phyloP scores from a whole-genome alignment of 2,888 invertebrate genomes.

The Pachydiplax longipennis region DNA sequence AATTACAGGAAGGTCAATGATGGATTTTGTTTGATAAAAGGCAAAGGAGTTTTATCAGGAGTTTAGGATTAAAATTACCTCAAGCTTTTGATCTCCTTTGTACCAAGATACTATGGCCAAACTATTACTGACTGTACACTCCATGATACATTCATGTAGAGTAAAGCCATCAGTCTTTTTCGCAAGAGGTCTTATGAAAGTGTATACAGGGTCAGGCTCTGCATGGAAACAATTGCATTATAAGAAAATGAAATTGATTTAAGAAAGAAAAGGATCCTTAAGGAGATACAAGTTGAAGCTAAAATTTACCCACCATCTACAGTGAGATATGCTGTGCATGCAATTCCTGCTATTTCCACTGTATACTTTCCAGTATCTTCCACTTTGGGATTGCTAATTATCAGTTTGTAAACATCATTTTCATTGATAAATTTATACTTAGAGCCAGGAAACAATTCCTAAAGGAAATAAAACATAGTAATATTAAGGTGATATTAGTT shows the following conservation, averaged over 20 bases:
- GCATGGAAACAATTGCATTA: conserved; percentile 52
- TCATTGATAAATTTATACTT: conserved; percentile 96
- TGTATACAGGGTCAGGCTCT: conserved; percentile 94
- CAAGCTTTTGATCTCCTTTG: conserved; percentile 78
- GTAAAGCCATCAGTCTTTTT: conserved; percentile 90
- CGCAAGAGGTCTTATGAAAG: conserved; percentile 88
- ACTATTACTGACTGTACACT: conserved; percentile 93
- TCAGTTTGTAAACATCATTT: conserved; percentile 88
- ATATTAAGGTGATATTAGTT: not conserved
- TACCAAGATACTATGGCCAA: conserved; percentile 96
- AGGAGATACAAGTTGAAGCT: not conserved
- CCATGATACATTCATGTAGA: conserved; percentile 87
- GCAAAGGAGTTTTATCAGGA: not conserved
- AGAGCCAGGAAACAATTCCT: conserved; percentile 95
- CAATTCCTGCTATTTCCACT: conserved; percentile 90
- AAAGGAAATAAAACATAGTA: conserved; percentile 50
- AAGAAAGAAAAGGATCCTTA: not conserved
- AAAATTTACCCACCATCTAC: conserved; percentile 75
- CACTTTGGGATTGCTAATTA: conserved; percentile 88
- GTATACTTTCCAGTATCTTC: conserved; percentile 98
- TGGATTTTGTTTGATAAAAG: not conserved
- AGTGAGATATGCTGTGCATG: conserved; percentile 88
- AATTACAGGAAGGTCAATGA: not conserved
- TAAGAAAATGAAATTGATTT: not conserved
- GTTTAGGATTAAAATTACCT: conserved; percentile 56